Base-by-base conservation (phyloP, 1,140 invertebrate species). In the Trigoniulus corallinus region DNA sequence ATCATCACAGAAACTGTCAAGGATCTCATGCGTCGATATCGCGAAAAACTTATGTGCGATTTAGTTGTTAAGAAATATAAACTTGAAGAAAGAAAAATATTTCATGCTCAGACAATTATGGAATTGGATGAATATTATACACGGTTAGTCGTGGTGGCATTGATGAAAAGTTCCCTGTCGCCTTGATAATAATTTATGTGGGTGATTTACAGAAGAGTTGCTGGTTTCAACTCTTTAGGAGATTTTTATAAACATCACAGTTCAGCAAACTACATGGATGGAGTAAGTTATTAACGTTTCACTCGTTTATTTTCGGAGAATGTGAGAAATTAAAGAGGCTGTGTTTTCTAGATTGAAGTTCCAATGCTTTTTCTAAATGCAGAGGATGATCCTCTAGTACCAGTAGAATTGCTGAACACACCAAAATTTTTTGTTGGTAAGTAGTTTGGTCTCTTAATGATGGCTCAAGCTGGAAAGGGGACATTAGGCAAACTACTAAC, bases 1-100 rank as follows among this genome's bases (percentile, higher is more conserved):
- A 77, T 86, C 34, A 89, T 94, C 82, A 89, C 88, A 1, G 84
- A 88, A 63, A 88, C 88, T 61, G 79, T 91, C 58, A 85, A 87
- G 51, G 79, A 78, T 57, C 79, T 92, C 37, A 82, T 94, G 51
- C 71, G 84, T 1, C 72, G 77, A 27, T 84, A 92, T 66, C 80
- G 82, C 54, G 72, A 79, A 53, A 74, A 80, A 37, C 67, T 91
- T 42, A 70, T 93, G 12, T 76, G 74, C 18, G 78, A 82, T 13
- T 81, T 89, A 41, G 72, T 83, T 3, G 83, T 81, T 63, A 68
- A 70, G 40, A 74, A 72, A 42, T 59, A 64, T 42, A 68, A 73
- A 48, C 70, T 89, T 25, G 81, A 82, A 55, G 81, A 86, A 62
- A 74, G 79, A 20, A 79, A 81, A 55, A 85, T 93, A 24, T 79